Base-by-base conservation (phyloP, 2,888 invertebrate genomes). In the Brachypalpus laphriformis region DNA sequence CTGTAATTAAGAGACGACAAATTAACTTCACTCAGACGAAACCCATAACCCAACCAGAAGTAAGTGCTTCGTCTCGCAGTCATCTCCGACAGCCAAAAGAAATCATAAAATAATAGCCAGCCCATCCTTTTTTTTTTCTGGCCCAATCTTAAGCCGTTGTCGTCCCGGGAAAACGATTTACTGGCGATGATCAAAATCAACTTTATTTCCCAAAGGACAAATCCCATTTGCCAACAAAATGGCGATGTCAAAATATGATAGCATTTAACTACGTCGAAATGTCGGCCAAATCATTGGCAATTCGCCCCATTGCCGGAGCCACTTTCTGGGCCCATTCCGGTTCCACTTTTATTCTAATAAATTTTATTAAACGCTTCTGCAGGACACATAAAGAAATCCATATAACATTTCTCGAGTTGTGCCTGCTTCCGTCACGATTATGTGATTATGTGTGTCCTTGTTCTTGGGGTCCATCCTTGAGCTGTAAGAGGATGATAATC, bases 281-380 rank as follows among this genome's bases (percentile, higher is more conserved):
- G 45, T 45, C 70, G 70, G 45, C 70, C 80, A 74, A 70, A 78
- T 80, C 51, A 78, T 78, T 74, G 11, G 45, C 34, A 7, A 34
- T 34, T 34, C 34, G 11, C 8, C 45, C 34, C 63, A 74, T 54
- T 65, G 42, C 51, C 51, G n/a, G 9, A 54, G 14, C 28, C 14
- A 18, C 77, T 51, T 14, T 37, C 42, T 45, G 20, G 45, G 57
- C 61, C 56, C 57, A 81, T 66, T 71, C 75, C 51, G 75, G 71
- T 59, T 76, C 70, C 71, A 85, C 85, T 85, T 85, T 75, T 81
- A 76, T 81, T 75, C 70, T 81, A 71, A 85, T 85, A 81, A 85
- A 85, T 85, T 85, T 85, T 85, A 85, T 85, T 81, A 81, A 85
- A 85, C 81, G 85, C 85, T 81, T 85, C 81, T 81, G 81, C 81